A percentile compares a stretch with the other conserved stretches of the same genome.
Evolutionary conservation across 2,797 vertebrate species (phyloP).

Genomic region (Synaphobranchus kaupii): DNA sequence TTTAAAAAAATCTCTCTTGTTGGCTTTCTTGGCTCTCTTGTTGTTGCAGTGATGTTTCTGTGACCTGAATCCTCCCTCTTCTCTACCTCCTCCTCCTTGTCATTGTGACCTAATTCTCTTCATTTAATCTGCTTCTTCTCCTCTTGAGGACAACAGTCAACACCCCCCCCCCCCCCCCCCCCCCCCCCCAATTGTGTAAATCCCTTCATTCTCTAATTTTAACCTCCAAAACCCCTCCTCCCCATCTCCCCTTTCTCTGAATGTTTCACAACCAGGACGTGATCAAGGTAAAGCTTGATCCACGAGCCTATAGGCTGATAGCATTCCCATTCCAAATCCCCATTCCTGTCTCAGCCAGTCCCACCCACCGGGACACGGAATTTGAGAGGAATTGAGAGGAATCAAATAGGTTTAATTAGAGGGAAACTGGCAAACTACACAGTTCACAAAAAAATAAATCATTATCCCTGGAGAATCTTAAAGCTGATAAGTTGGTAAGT

Average conservation of each 20-base stretch:
- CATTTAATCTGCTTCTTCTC: conserved; percentile 69
- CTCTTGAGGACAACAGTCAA: conserved; percentile 63
- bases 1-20: background rate
- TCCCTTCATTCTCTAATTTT: conserved; percentile 64
- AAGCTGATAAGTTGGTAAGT: too few species aligned
- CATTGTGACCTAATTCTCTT: conserved; percentile 77
- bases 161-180: conserved; percentile 48
- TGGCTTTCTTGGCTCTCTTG: conserved; percentile 11
- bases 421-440: background rate
- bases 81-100: conserved; percentile 47
- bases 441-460: background rate
- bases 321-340: background rate
- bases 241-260: conserved; percentile 29
- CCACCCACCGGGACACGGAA: background rate
- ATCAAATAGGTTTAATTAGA: background rate
- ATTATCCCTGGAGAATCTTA: too few species aligned
- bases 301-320: background rate
- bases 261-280: background rate
- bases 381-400: background rate
- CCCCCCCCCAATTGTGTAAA: conserved; percentile 72
- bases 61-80: conserved; percentile 29
- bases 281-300: background rate
- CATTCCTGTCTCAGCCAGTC: background rate
- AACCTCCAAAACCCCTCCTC: conserved; percentile 39
- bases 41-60: background rate